Base-by-base conservation (phyloP, 1,140 invertebrate genomes). In the Nilaparvata lugens region DNA sequence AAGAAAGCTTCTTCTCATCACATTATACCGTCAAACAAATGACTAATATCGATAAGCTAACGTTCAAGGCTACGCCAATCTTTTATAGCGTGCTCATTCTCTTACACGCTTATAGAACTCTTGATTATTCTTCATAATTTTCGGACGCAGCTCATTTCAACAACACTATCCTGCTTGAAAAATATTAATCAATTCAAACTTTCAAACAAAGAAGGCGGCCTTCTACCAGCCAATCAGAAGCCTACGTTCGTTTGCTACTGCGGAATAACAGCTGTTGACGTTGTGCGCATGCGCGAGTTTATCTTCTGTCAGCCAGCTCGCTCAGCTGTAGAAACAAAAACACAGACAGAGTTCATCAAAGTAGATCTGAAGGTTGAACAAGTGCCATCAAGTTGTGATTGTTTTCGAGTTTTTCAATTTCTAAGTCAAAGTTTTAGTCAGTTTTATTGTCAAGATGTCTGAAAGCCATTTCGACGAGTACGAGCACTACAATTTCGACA, bases 401-500 rank as follows among this genome's bases (percentile, higher is more conserved):
- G 13, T 35, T 35, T 35, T n/a, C n/a, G 31, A 4, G 31, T 35
- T 18, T 23, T 21, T n/a, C n/a, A 23, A 23, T 38, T n/a, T 59
- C 35, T 48, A 48, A 31, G n/a, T 59, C 52, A 38, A 24, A 38
- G 57, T 14, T 25, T 11, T 35, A 19, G 24, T 60, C 19, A 23
- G 55, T n/a, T 14, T 56, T 3, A 25, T 40, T 48, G 42, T 23
- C 64, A 83, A 77, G 70, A 89, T 89, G 86, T 87, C 87, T 63
- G 85, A 87, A 74, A 76, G 75, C 67, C 82, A 89, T 74, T 84
- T 88, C 68, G 91, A 95, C 77, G 91, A 95, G 76, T 93, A 92
- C 81, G 91, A 95, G 69, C 87, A 93, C 70, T 94, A 91, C 78
- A 94, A 93, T 72, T 94, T 87, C 74, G 89, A 91, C 67, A 81